These are phyloP conservation scores for Aplocera efformata DNA, from an alignment of 2,888 invertebrate species.

Conservation along the genomic window DNA sequence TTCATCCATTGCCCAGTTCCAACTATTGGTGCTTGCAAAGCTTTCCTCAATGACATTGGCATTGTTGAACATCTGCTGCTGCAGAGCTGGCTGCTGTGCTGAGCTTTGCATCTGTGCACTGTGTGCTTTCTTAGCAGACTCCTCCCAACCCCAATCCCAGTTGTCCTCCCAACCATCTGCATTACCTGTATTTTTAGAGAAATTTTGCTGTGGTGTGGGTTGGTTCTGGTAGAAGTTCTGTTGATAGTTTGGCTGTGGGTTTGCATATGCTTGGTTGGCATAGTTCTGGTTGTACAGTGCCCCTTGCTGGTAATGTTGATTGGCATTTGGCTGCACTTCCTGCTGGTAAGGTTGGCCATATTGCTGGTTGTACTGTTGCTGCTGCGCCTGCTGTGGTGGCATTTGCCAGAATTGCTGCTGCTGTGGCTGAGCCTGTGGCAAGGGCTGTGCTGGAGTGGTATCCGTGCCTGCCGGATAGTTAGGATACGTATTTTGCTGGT, in stretches of 20 bases:
- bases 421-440: not conserved
- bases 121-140: constrained; percentile 64
- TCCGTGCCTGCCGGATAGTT: constrained; percentile 48
- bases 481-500: constrained; percentile 58
- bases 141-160: constrained; percentile 84
- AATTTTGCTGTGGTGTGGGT: constrained; percentile 43
- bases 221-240: constrained; percentile 31
- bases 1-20: constrained; percentile 83
- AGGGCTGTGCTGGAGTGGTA: constrained; percentile 27
- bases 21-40: constrained; percentile 78
- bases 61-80: constrained; percentile 50
- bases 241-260: constrained; percentile 33
- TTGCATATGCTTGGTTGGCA: constrained; percentile 20
- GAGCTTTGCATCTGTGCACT: constrained; percentile 36
- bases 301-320: constrained; percentile 55
- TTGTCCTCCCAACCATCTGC: constrained; percentile 68
- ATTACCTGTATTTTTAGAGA: constrained; percentile 46
- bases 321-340: constrained; percentile 53
- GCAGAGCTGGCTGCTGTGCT: constrained; percentile 21
- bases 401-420: constrained; percentile 65
- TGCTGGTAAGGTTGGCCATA: constrained; percentile 61
- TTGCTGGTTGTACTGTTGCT: constrained; percentile 65
- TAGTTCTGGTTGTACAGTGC: constrained; percentile 29
- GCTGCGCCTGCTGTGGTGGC: constrained; percentile 35
- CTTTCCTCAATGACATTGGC: constrained; percentile 80